Evolutionary conservation across 2,113 vertebrate genomes (phyloP).

Genomic region (Cyphomyrus discorhynchus): DNA sequence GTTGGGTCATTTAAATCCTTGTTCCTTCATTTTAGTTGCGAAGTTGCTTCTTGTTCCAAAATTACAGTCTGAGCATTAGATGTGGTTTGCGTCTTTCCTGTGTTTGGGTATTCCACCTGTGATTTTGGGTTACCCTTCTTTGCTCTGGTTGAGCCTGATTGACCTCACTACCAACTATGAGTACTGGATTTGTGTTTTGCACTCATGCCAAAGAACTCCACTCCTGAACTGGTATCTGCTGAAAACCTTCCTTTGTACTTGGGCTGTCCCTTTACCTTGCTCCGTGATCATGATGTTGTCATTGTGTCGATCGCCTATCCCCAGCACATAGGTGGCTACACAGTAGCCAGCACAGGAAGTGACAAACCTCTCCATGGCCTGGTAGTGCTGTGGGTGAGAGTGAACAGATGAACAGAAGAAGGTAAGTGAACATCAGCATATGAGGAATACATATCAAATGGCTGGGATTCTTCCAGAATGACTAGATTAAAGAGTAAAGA

Average conservation of each 20-base stretch:
- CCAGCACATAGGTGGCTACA: slow-evolving; percentile 66
- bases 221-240: not conserved
- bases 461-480: not conserved
- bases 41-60: not conserved
- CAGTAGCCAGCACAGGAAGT: slow-evolving; percentile 70
- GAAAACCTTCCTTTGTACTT: not conserved
- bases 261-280: slow-evolving; percentile 45
- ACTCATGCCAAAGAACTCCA: not conserved
- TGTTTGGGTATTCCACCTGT: not conserved
- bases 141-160: not conserved
- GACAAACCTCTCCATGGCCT: slow-evolving; percentile 61
- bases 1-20: not conserved
- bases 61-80: not conserved
- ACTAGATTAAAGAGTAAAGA: not conserved
- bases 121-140: not conserved
- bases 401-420: not conserved
- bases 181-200: not conserved
- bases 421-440: not conserved
- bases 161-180: not conserved
- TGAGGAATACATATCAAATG: not conserved
- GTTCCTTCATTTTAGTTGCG: not conserved
- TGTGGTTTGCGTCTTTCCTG: not conserved
- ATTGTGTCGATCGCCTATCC: slow-evolving; percentile 70
- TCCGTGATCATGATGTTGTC: slow-evolving; percentile 74
- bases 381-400: slow-evolving; percentile 47